Base-by-base conservation (phyloP, 2,113 vertebrate genomes). In the Rhinichthys klamathensis region DNA sequence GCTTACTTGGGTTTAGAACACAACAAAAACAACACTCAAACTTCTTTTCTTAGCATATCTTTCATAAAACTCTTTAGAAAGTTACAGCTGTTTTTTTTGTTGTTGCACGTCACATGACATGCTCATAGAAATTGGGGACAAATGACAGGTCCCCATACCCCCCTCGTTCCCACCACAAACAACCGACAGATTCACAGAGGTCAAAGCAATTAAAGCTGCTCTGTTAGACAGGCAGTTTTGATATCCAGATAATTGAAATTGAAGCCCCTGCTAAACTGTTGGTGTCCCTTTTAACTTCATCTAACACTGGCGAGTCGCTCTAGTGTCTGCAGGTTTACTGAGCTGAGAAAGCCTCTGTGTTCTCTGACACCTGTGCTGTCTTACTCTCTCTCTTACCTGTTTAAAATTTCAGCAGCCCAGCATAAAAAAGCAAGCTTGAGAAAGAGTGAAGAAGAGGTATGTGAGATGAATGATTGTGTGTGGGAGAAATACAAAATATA, bases 191-290 rank as follows among this genome's bases (percentile, higher is more conserved):
- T 83, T 63, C 67, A 63, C 13, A 23, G 10, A 27, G 80, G 80
- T 85, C 85, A 82, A 60, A 25, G 69, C 85, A 85, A 85, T 87
- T 88, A 84, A 78, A 83, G 2, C 18, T 44, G 35, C 46, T 15
- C 80, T 56, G 60, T 63, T 81, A 76, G 74, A 51, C 58, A 77
- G 30, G 27, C 49, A 13, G 15, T 63, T 74, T 32, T 77, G 76
- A 84, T 81, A 73, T 32, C 6, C 60, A 46, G 49, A 79, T 84
- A 85, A 90, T 87, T 88, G 32, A 76, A 82, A 85, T 63, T n/a
- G 80, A 85, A 82, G 54, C 76, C 41, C 74, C 21, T 27, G 44
- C 84, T 86, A 73, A 88, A 87, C 61, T 51, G 35, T n/a, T 27
- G 77, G 65, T 12, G 30, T 70, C 70, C 12, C 13, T 61, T 9